Evolutionary conservation across 2,113 vertebrate species (phyloP), one percentile per base, ranked within the genome.

Genomic region (Coptodon rendalli): DNA sequence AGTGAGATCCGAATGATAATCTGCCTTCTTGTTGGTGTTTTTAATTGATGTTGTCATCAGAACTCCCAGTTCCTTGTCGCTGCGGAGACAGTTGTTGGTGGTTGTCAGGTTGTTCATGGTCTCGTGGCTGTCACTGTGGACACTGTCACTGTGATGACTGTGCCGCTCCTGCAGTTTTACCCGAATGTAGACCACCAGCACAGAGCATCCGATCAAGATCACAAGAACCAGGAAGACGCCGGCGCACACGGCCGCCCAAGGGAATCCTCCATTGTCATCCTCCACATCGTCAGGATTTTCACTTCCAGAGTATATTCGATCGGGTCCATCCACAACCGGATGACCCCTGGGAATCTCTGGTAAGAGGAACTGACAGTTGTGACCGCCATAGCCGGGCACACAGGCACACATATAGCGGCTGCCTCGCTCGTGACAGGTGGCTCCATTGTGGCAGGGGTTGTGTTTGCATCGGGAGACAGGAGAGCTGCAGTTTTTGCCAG

Each of bases 11-110:
- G 97, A 97, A 48, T 97, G 97, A 93, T 98, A 97, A 96, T 99
- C 99, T 31, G 95, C 97, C 94, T 99, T 99, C 95, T 99, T 99
- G 93, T 99, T 99, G 31, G 97, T 99, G 96, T 99, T 99, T 96
- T 99, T 99, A 89, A 99, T 96, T 89, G 98, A 98, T 2, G 97
- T 96, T 57, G 98, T 94, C 89, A 98, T 97, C 89, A 98, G 96
- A 53, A 98, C 93, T 1, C 97, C 96, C 87, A 98, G 93, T 94
- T 98, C 99, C 93, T 99, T 99, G 91, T 99, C 98, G 0, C 97
- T 97, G 0, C 98, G 97, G 73, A 97, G 98, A 93, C 97, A 97
- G 90, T 97, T 99, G 94, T 96, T 98, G 16, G 98, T 97, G 38
- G 95, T 96, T 1, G 94, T 95, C 92, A 99, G 94, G 95, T 99